Evolutionary conservation across 2,113 vertebrate species (phyloP), one percentile per base, ranked within the genome.

Genomic region (Neomonachus schauinslandi): DNA sequence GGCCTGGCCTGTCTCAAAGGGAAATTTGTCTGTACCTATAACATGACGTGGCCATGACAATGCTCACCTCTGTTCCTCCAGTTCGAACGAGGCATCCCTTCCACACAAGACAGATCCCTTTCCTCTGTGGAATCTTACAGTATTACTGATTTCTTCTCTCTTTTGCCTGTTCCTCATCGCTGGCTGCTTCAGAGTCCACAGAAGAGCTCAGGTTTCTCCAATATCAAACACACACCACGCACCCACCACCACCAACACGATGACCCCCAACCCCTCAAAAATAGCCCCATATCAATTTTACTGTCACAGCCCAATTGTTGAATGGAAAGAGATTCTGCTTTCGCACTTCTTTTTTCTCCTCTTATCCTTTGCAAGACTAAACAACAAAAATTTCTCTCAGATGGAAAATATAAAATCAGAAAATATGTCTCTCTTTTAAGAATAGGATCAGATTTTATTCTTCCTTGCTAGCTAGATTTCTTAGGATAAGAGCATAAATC

Each of bases 371-470:
- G 12, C 67, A 67, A 85, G 91, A 81, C 91, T 95, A 85, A 93
- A 51, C 13, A 77, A 93, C 69, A 31, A 51, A 79, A 82, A 67
- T 18, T 42, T 55, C 36, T 74, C 87, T 85, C 15, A 59, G n/a
- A 89, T 96, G 82, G 49, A 91, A 91, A 91, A 96, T 33, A 57
- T 10, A 72, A 97, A 94, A 90, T 65, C 55, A 92, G 79, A 88
- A 94, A 80, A 42, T 76, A 33, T 19, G 8, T 74, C n/a, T 74
- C 9, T 53, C 67, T 6, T 82, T 76, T 95, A 59, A 76, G 53
- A 91, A 65, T 42, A 85, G 82, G 94, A 28, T 39, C 51, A 63
- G 24, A 16, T 36, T 55, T 77, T 57, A 55, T 84, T 55, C 36
- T 83, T 90, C 11, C 46, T 69, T 85, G 36, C 31, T 19, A 89